Evolutionary conservation across 2,797 vertebrate genomes (phyloP), one percentile per base, ranked within the genome.

Genomic region (Pipistrellus nathusii): DNA sequence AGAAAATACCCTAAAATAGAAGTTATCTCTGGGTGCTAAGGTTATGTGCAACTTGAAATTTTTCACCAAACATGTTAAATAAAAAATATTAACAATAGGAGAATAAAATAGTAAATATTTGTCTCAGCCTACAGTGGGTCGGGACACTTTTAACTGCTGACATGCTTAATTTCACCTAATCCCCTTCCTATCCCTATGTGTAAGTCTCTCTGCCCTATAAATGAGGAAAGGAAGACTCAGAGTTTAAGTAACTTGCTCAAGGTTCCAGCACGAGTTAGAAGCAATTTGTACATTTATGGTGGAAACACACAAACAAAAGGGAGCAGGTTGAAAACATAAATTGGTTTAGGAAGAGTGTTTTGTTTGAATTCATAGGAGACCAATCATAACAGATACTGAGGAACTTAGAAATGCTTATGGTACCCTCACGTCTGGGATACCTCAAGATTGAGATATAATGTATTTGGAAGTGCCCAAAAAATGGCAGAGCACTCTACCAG

Each of bases 361-460:
- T 93, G 89, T 51, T 59, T 76, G 48, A 85, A 75, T 66, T 53
- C 51, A 53, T 20, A 71, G 91, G 48, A 72, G 78, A 72, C 9
- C 5, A 85, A n/a, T 17, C n/a, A 80, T 85, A 77, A 44, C 18
- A 85, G 82, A 25, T 5, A 62, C 44, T 6, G 68, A 73, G 38
- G 57, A 90, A 71, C n/a, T 69, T 41, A 38, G 68, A 35, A 35
- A n/a, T 23, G 51, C 23, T 55, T 32, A 57, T 38, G 82, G 68
- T 8, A 55, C 23, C 53, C 46, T 92, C 51, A 25, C 11, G 5
- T 64, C 76, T 35, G n/a, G 8, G 62, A 51, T 64, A 23, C 53
- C 35, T 73, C 48, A 55, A 48, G 44, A 48, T 51, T 25, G 48
- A 77, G 62, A 41, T 27, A 53, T 4, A 62, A 62, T 7, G 1